Evolutionary conservation across 2,888 invertebrate genomes (phyloP).

Genomic region (Stenchaetothrips biformis): DNA sequence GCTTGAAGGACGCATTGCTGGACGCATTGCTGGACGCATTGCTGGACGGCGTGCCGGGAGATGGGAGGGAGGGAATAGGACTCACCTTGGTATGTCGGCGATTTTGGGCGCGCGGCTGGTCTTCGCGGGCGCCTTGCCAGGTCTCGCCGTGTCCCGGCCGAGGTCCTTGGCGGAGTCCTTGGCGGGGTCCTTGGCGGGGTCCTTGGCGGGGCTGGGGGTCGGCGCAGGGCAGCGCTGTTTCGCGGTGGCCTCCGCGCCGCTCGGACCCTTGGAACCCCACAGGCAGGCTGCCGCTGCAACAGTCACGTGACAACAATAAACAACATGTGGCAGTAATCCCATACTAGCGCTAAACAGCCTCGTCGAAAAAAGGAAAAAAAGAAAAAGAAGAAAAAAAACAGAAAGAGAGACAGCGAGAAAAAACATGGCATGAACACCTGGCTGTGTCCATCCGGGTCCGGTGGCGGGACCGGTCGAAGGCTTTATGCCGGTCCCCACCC

Average conservation of each 20-base stretch:
- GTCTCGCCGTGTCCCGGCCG: background rate
- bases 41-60: too few species aligned
- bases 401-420: background rate
- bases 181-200: background rate
- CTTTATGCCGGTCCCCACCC: background rate
- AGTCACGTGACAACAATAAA: too few species aligned
- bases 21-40: too few species aligned
- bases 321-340: too few species aligned
- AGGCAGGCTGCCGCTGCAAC: conserved; percentile 1
- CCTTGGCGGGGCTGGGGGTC: background rate
- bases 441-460: too few species aligned
- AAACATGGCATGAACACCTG: too few species aligned
- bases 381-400: background rate
- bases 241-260: background rate
- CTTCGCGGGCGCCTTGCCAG: background rate
- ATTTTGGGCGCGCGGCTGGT: conserved; percentile 1
- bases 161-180: background rate
- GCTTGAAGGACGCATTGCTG: too few species aligned
- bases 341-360: background rate
- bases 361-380: background rate
- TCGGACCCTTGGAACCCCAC: background rate
- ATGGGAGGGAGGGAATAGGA: background rate
- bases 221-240: conserved; percentile 6
- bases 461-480: too few species aligned
- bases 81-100: background rate